phyloP scores from a whole-genome alignment of 2,888 invertebrate genomes.

The Chymomyza caudatula region DNA sequence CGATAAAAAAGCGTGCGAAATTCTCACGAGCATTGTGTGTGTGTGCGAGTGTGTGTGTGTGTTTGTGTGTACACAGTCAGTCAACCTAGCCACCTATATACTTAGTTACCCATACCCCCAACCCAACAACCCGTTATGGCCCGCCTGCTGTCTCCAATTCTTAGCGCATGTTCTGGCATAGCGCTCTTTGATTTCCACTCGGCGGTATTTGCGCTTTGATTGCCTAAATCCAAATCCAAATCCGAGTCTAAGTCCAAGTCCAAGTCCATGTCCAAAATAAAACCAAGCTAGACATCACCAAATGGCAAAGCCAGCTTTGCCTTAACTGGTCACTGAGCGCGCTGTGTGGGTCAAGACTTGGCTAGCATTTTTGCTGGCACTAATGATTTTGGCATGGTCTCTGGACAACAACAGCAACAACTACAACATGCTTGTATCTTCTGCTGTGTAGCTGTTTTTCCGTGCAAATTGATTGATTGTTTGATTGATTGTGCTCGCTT shows the following conservation, averaged over 20 bases:
- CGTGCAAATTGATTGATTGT: conserved; percentile 60
- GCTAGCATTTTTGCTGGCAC: conserved; percentile 58
- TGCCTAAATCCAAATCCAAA: conserved; percentile 54
- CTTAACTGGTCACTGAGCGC: conserved; percentile 57
- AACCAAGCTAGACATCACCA: conserved; percentile 9
- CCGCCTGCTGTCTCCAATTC: conserved; percentile 48
- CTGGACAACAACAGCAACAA: conserved; percentile 2
- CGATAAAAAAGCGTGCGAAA: conserved; percentile 71
- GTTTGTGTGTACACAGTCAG: conserved; percentile 27
- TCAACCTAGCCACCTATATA: conserved; percentile 3
- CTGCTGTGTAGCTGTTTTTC: conserved; percentile 14
- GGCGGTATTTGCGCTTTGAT: conserved; percentile 68
- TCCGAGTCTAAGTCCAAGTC: conserved; percentile 16
- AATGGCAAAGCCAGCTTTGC: conserved; percentile 30
- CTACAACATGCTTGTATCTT: conserved; percentile 3
- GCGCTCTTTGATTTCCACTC: conserved; percentile 1
- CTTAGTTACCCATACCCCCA: conserved; percentile 4
- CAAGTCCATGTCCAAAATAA: conserved; percentile 12
- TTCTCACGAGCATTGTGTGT: conserved; percentile 62
- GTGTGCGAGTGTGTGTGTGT: conserved; percentile 36
- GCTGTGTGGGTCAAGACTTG: conserved; percentile 62
- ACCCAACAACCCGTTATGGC: conserved; percentile 21
- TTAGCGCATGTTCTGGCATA: conserved; percentile 55
- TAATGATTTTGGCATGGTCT: conserved; percentile 59
- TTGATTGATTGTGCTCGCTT: conserved; percentile 37